Evolutionary conservation across 1,140 invertebrate genomes (phyloP).

Genomic region (Cotesia chilonis): DNA sequence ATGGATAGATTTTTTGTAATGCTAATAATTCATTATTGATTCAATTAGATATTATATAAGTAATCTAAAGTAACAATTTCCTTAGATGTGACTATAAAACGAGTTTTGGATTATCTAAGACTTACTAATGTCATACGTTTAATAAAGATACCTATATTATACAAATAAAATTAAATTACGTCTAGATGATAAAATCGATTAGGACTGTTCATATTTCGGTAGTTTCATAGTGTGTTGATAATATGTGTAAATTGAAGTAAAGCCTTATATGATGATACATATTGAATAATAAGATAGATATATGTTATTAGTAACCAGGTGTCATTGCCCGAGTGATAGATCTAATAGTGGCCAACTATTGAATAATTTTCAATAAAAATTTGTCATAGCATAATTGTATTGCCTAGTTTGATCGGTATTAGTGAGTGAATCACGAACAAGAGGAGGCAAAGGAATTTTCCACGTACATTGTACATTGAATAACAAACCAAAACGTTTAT

Average conservation of each 20-base stretch:
- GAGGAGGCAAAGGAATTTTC: constrained; percentile 27
- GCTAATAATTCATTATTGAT: constrained; percentile 20
- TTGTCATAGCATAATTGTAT: constrained; percentile 5
- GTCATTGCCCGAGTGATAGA: constrained; percentile 2
- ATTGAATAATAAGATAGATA: neutral
- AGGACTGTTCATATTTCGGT: too few relatives aligned
- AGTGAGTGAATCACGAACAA: neutral
- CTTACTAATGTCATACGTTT: neutral
- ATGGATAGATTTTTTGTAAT: neutral
- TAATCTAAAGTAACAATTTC: constrained; percentile 20
- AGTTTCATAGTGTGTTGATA: too few relatives aligned
- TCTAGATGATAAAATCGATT: too few relatives aligned
- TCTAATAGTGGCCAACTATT: neutral
- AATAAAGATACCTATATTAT: neutral
- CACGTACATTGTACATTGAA: constrained; percentile 15
- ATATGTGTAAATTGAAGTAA: too few relatives aligned
- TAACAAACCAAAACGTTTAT: constrained; percentile 41
- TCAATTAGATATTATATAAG: constrained; percentile 28
- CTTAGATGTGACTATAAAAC: constrained; percentile 11
- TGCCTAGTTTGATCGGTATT: neutral
- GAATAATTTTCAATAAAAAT: constrained; percentile 14
- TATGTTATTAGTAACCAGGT: neutral
- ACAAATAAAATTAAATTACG: neutral
- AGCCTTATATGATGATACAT: neutral
- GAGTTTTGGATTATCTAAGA: constrained; percentile 24